Base-by-base conservation (phyloP, 2,113 vertebrate genomes). In the Engystomops pustulosus region DNA sequence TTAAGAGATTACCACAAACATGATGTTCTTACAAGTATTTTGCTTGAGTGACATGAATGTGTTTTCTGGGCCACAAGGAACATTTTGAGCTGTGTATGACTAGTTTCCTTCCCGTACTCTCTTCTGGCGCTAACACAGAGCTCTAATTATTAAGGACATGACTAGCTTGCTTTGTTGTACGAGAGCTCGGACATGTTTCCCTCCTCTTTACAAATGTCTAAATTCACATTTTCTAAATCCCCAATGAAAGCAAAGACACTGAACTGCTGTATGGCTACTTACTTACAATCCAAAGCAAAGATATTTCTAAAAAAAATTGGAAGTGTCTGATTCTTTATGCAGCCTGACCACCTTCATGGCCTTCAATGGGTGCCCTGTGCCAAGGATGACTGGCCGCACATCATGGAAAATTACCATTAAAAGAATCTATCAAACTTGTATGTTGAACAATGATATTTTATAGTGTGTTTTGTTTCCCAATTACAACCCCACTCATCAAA, bases 11-110 rank as follows among this genome's bases (percentile, higher is more conserved):
- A 68, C 38, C 71, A 83, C 38, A 83, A 83, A 76, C 81, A 83
- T 83, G 70, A 83, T 76, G 55, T 76, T 76, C 71, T 49, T 47
- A 49, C 58, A 75, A 65, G 45, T 38, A 36, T 60, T 76, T 83
- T 76, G 8, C 55, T 83, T 83, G 81, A 76, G 41, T 83, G 81
- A 76, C 55, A 65, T 44, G 71, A 76, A 67, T 83, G 41, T 70
- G n/a, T 81, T 81, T 83, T 83, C 58, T 83, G 23, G 69, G 71
- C 81, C 71, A 76, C 80, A 81, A 81, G 80, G 71, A 83, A 65
- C 53, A 65, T 83, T 76, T 65, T 49, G 58, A 83, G 71, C 44
- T 32, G 55, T 49, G 81, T 74, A 76, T 83, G 80, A 81, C 80
- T 81, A 51, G 49, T 44, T 81, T 81, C 67, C 80, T 81, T 81